Evolutionary conservation across 92 coral and sea anemone species (phyloP).

Genomic region (Phenganax stokvisi): DNA sequence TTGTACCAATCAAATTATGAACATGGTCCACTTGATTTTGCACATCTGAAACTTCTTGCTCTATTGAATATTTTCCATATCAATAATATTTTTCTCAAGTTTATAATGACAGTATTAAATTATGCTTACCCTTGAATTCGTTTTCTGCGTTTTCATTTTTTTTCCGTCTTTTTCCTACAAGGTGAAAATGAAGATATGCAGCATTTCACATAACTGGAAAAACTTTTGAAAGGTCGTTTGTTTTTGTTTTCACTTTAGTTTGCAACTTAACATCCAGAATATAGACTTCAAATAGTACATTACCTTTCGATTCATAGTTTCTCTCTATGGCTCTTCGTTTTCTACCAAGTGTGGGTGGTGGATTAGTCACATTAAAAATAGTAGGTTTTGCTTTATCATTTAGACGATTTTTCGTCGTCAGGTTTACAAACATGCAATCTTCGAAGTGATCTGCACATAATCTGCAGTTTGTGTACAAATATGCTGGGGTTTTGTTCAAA

Average conservation of each 20-base stretch:
- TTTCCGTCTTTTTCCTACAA: slow-evolving; percentile 5
- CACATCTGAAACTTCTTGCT: background rate
- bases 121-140: background rate
- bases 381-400: slow-evolving; percentile 10
- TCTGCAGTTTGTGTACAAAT: slow-evolving; percentile 16
- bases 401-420: background rate
- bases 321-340: slow-evolving; percentile 14
- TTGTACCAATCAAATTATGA: background rate
- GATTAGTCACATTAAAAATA: slow-evolving; percentile 8
- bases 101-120: too few species aligned
- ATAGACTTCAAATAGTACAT: background rate
- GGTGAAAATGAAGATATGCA: background rate
- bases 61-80: background rate
- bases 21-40: background rate
- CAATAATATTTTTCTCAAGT: background rate
- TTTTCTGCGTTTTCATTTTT: background rate
- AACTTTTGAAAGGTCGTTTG: too few species aligned
- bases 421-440: slow-evolving; percentile 24
- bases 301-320: background rate
- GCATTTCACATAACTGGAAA: too few species aligned
- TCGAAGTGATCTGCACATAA: slow-evolving; percentile 21
- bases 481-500: slow-evolving; percentile 12
- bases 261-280: background rate
- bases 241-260: background rate
- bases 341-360: slow-evolving; percentile 21